Conservation (phyloP, 2,797 vertebrate genomes). For the Sebastes ruberrimus region DNA sequence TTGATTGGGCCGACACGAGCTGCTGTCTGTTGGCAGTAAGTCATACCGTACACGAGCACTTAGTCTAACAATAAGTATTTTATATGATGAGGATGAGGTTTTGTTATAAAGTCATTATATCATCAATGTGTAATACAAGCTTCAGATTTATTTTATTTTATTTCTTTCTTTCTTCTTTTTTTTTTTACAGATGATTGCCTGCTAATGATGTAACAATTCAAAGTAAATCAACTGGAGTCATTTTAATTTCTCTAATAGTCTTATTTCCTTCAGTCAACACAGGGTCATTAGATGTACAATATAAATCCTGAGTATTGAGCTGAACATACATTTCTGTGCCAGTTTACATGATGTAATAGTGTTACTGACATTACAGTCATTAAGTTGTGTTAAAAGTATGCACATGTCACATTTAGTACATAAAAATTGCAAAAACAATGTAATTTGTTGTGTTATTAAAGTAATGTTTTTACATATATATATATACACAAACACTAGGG, state of each 20-base stretch:
- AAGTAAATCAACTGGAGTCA: neutral
- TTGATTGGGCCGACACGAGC: constrained; percentile 25
- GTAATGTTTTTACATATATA: neutral
- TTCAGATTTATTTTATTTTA: neutral
- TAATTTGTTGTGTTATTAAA: neutral
- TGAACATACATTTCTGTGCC: neutral
- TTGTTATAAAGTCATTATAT: neutral
- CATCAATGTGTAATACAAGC: neutral
- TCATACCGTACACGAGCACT: neutral
- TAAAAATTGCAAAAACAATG: neutral
- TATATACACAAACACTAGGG: too few species aligned
- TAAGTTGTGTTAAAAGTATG: neutral
- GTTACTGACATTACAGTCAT: neutral
- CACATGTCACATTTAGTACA: neutral
- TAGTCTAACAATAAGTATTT: neutral
- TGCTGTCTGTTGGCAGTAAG: neutral
- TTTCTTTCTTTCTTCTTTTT: too few species aligned
- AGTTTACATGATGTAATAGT: neutral
- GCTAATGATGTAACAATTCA: neutral
- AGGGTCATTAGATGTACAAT: neutral
- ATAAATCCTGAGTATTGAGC: neutral
- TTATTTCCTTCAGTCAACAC: neutral
- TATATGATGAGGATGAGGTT: neutral
- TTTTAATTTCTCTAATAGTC: neutral
- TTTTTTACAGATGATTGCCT: neutral